phyloP scores from a whole-genome alignment of 2,888 invertebrate species.

The Erebia aethiops region DNA sequence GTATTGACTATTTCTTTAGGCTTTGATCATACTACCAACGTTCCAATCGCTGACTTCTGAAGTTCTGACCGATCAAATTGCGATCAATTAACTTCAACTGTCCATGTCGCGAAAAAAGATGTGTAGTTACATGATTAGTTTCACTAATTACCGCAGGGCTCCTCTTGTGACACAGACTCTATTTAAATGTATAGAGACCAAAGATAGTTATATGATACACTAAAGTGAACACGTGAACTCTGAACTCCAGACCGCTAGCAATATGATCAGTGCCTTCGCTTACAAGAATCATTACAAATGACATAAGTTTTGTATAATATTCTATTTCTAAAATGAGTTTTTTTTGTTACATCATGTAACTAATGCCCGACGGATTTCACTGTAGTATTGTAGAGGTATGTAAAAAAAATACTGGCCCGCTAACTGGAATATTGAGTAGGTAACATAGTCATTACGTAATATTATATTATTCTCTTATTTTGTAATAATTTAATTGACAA shows the following conservation, averaged over 20 bases:
- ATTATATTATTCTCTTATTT: constrained; percentile 31
- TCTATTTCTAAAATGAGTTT: constrained; percentile 32
- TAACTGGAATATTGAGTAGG: constrained; percentile 33
- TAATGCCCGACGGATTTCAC: constrained; percentile 40
- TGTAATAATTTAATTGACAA: constrained; percentile 40
- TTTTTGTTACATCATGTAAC: constrained; percentile 35
- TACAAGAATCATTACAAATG: constrained; percentile 34
- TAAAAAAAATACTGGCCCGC: constrained; percentile 58
- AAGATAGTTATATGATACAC: neutral
- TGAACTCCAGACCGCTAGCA: neutral
- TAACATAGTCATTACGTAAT: constrained; percentile 24
- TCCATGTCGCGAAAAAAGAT: no score
- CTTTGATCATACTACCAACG: neutral
- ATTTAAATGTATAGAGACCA: no score
- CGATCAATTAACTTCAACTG: no score
- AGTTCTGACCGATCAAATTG: neutral
- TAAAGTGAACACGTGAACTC: neutral
- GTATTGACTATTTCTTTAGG: constrained; percentile 36
- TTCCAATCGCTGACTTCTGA: neutral
- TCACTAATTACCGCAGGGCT: no score
- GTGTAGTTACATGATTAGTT: no score
- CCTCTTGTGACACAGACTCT: no score
- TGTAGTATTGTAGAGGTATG: constrained; percentile 16
- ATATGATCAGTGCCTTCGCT: constrained; percentile 16
- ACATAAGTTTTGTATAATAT: constrained; percentile 30